A percentile compares a stretch with the other conserved stretches of the same genome.
phyloP scores from a whole-genome alignment of 2,888 invertebrate species.

The Leptopilina myrica region DNA sequence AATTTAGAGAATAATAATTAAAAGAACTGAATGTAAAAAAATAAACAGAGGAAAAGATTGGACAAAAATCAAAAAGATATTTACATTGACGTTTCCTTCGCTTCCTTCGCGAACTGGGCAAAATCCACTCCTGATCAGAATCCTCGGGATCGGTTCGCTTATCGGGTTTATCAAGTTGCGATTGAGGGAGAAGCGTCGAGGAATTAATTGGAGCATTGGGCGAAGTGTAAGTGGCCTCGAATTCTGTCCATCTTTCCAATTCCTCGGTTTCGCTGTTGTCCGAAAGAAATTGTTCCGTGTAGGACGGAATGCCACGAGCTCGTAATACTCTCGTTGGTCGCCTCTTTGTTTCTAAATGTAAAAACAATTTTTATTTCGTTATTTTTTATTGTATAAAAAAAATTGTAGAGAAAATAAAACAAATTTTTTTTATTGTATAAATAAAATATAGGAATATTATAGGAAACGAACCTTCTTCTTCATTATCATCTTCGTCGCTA shows the following conservation, averaged over 20 bases:
- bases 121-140: slow-evolving; percentile 74
- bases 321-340: slow-evolving; percentile 69
- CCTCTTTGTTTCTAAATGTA: slow-evolving; percentile 40
- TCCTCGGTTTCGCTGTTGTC: slow-evolving; percentile 69
- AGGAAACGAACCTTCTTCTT: slow-evolving; percentile 51
- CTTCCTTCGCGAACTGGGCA: slow-evolving; percentile 73
- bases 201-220: slow-evolving; percentile 62
- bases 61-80: slow-evolving; percentile 41
- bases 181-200: slow-evolving; percentile 59
- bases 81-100: slow-evolving; percentile 71
- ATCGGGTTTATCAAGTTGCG: slow-evolving; percentile 59
- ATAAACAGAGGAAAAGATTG: too few relatives aligned
- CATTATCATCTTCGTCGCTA: slow-evolving; percentile 47
- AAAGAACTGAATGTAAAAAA: too few relatives aligned
- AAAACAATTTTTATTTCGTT: neutral
- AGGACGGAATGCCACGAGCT: slow-evolving; percentile 72
- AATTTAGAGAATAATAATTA: too few relatives aligned
- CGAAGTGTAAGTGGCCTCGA: slow-evolving; percentile 66
- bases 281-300: slow-evolving; percentile 71
- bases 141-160: slow-evolving; percentile 66
- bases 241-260: slow-evolving; percentile 70
- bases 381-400: neutral
- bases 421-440: neutral
- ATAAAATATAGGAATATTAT: neutral
- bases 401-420: too few relatives aligned